Percentiles rank a stretch among this genome's conserved stretches.
These are phyloP conservation scores for Lordiphosa andalusiaca DNA, from an alignment of 2,888 invertebrate species.

Conservation along the genomic window DNA sequence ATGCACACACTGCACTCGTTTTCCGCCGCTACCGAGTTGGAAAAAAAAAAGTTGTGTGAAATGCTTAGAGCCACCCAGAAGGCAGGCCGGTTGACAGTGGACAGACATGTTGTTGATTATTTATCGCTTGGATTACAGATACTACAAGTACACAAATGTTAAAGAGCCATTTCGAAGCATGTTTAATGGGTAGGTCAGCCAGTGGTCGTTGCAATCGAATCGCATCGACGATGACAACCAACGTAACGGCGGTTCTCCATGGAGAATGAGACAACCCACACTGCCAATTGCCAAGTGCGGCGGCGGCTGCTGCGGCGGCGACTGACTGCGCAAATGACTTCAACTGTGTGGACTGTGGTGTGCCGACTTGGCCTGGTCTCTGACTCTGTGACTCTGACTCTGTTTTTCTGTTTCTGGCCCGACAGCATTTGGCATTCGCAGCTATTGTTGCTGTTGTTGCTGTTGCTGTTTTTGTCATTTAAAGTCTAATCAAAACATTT, in stretches of 20 bases:
- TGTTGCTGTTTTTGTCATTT: slow-evolving; percentile 60
- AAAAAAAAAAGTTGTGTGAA: too few relatives aligned
- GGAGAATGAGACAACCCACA: slow-evolving; percentile 33
- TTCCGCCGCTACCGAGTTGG: too few relatives aligned
- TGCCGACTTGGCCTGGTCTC: slow-evolving; percentile 12
- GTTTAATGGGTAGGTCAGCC: slow-evolving; percentile 15
- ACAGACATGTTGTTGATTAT: slow-evolving; percentile 34
- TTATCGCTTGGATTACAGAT: slow-evolving; percentile 43
- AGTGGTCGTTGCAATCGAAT: slow-evolving; percentile 14
- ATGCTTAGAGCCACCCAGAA: slow-evolving; percentile 6
- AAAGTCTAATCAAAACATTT: slow-evolving; percentile 75
- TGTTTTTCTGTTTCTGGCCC: slow-evolving; percentile 1
- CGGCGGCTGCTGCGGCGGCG: slow-evolving; percentile 1
- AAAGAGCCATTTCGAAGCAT: slow-evolving; percentile 8
- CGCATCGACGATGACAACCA: slow-evolving; percentile 4
- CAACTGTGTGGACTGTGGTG: slow-evolving; percentile 16
- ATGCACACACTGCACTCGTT: too few relatives aligned
- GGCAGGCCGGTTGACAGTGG: slow-evolving; percentile 1
- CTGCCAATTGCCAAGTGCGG: slow-evolving; percentile 8
- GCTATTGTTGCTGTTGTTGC: slow-evolving; percentile 16
- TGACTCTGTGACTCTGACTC: slow-evolving; percentile 3
- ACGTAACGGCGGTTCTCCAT: slow-evolving; percentile 4
- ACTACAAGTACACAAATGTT: slow-evolving; percentile 7
- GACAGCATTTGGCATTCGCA: slow-evolving; percentile 51
- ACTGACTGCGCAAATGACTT: slow-evolving; percentile 52